Evolutionary conservation across 2,797 vertebrate species (phyloP).

Genomic region (Podarcis lilfordi): DNA sequence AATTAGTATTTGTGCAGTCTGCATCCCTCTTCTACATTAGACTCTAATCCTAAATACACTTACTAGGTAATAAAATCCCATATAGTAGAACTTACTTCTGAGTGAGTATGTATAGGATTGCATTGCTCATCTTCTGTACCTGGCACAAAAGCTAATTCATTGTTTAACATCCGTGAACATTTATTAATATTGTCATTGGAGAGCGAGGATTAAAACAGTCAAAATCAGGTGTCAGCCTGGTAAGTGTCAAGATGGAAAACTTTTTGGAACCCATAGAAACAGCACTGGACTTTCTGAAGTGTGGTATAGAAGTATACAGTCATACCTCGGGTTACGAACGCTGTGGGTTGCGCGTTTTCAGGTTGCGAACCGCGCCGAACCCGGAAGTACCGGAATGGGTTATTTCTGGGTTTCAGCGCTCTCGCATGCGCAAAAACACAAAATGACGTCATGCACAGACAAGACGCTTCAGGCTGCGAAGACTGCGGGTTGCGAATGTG

Average conservation of each 20-base stretch:
- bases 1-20: not conserved
- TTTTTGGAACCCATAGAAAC: not conserved
- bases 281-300: not conserved
- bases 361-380: too few relatives aligned
- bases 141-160: not conserved
- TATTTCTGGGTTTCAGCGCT: too few relatives aligned
- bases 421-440: too few relatives aligned
- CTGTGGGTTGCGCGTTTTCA: too few relatives aligned
- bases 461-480: too few relatives aligned
- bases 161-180: not conserved
- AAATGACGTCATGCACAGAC: too few relatives aligned
- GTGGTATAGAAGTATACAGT: not conserved
- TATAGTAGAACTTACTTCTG: not conserved
- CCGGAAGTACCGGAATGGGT: too few relatives aligned
- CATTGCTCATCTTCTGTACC: not conserved
- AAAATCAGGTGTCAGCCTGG: not conserved
- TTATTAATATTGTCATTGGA: not conserved
- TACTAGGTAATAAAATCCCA: not conserved
- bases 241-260: not conserved
- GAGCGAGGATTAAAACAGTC: not conserved
- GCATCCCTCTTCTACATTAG: not conserved
- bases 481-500: too few relatives aligned
- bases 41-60: not conserved
- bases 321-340: too few relatives aligned
- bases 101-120: not conserved